Evolutionary conservation across 1,140 invertebrate species (phyloP).

Genomic region (Philopotamus ludificatus): DNA sequence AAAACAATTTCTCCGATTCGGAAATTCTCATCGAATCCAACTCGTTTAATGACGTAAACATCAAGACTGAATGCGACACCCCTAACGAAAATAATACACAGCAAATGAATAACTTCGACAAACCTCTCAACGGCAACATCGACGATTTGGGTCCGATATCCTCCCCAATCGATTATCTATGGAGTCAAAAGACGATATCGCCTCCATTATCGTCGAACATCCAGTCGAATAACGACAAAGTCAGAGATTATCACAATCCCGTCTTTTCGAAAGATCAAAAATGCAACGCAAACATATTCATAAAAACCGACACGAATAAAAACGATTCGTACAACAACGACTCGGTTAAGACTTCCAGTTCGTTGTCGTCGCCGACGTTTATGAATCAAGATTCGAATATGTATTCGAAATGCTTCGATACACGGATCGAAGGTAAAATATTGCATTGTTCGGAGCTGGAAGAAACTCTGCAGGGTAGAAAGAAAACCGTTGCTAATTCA

Average conservation of each 20-base stretch:
- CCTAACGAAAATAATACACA: background rate
- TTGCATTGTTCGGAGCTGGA: conserved; percentile 41
- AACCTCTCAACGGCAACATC: background rate
- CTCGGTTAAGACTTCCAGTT: conserved; percentile 24
- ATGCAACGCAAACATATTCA: conserved; percentile 19
- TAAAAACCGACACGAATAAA: conserved; percentile 19
- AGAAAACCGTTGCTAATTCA: conserved; percentile 41
- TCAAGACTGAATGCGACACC: background rate
- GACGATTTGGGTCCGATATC: conserved; percentile 35
- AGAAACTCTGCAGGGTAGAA: conserved; percentile 32
- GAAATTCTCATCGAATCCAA: background rate
- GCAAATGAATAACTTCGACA: background rate
- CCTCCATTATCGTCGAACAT: conserved; percentile 42
- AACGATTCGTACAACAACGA: conserved; percentile 43
- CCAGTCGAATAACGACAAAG: conserved; percentile 23
- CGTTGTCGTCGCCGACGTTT: background rate
- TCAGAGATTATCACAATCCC: conserved; percentile 44
- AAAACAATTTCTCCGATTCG: background rate
- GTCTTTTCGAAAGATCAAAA: conserved; percentile 37
- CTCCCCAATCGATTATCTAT: conserved; percentile 53
- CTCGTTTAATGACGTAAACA: background rate
- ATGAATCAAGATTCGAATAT: background rate
- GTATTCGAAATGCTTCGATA: conserved; percentile 8
- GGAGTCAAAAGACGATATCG: conserved; percentile 53
- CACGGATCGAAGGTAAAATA: conserved; percentile 49